Percentiles rank a stretch among this genome's conserved stretches.
Conservation (phyloP, 2,888 invertebrate species). For the Lamellibrachia satsuma region DNA sequence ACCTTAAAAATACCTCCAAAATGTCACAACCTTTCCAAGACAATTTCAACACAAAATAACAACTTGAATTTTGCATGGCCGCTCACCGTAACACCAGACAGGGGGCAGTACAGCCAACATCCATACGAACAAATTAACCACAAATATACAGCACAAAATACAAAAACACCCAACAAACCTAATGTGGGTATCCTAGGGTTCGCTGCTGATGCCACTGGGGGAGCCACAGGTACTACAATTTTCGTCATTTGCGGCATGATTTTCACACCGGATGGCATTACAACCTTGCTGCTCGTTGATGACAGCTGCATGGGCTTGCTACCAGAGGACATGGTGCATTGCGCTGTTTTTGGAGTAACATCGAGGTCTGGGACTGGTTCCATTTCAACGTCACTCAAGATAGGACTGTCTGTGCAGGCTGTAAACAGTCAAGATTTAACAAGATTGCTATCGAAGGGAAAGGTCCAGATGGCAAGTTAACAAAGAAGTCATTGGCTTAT, state of each 20-base stretch:
- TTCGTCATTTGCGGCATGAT: neutral
- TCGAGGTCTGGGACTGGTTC: neutral
- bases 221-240: neutral
- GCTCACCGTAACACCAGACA: too few species aligned
- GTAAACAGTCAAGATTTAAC: neutral
- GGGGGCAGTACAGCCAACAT: too few species aligned
- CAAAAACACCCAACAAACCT: neutral
- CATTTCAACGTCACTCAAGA: constrained; percentile 1
- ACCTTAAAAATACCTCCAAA: too few species aligned
- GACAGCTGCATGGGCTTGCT: neutral
- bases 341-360: neutral
- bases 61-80: too few species aligned
- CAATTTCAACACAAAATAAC: too few species aligned
- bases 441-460: neutral
- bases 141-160: neutral
- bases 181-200: neutral
- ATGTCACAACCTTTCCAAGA: too few species aligned
- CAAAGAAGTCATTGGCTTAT: too few species aligned
- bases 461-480: too few species aligned
- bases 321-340: neutral
- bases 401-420: neutral
- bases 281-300: neutral
- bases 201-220: neutral
- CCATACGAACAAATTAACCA: neutral
- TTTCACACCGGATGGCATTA: neutral